Base-by-base conservation (phyloP, 2,113 vertebrate species). In the Tringa solitaria region DNA sequence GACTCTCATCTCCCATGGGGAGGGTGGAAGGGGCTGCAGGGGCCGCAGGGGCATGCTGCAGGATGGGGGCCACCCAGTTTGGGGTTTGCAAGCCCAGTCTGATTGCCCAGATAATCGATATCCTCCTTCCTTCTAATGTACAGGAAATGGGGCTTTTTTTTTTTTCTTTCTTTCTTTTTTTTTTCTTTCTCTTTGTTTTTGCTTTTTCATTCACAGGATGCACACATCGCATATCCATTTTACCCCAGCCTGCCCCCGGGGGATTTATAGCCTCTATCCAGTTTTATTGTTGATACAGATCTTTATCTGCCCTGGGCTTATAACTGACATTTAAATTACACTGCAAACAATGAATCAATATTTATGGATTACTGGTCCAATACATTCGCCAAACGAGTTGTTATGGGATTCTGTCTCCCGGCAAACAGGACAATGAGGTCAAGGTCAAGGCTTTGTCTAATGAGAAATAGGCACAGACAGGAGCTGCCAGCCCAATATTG, bases 261-360 rank as follows among this genome's bases (percentile, higher is more conserved):
- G 98, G 96, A 97, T 96, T 95, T 92, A 93, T 78, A 93, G 96
- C 96, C 97, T 96, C 97, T 95, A 86, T 97, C 95, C 95, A 68
- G 96, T 98, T 98, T 98, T 97, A 98, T 98, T 98, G 98, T 97
- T 95, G 96, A 96, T 97, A 90, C 97, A 97, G 98, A 99, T 98
- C 98, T 99, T 98, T 98, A 98, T 98, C 98, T 97, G 98, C 98
- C 96, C 67, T 37, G 96, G 98, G 97, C 98, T 99, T 97, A 98
- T 98, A 99, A 99, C 98, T 99, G 99, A 99, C 99, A 99, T 99
- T 99, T 99, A 99, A 99, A 99, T 99, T 98, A 99, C 98, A 98
- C 98, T 96, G 99, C 98, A 98, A 99, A 99, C 99, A 99, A 98
- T 96, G 98, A 98, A 99, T 99, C 99, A 97, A 99, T 99, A 99